phyloP scores from a whole-genome alignment of 1,140 invertebrate species.

The Telenomus remus region DNA sequence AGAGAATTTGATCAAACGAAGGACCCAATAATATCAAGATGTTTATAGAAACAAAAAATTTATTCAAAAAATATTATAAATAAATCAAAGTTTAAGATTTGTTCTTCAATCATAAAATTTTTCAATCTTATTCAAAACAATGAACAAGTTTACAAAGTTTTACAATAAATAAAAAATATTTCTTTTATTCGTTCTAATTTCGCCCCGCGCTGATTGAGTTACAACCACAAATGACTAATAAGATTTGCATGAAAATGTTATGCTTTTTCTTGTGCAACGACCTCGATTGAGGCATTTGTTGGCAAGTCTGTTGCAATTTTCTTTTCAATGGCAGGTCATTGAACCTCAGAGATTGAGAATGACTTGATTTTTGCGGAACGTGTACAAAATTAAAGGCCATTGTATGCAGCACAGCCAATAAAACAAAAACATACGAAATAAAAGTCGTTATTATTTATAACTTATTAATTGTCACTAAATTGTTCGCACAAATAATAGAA shows the following conservation, averaged over 20 bases:
- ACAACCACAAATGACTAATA: conserved; percentile 31
- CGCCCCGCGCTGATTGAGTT: conserved; percentile 1
- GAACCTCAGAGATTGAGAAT: conserved; percentile 32
- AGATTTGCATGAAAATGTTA: conserved; percentile 29
- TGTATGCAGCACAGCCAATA: conserved; percentile 31
- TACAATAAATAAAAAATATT: conserved; percentile 36
- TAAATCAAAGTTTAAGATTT: conserved; percentile 21
- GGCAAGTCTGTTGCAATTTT: conserved; percentile 35
- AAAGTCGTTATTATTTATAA: conserved; percentile 19
- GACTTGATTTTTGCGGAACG: conserved; percentile 30
- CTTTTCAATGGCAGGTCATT: conserved; percentile 37
- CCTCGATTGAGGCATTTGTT: conserved; percentile 28
- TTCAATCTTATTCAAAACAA: conserved; percentile 14
- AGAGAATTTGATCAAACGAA: too few relatives aligned
- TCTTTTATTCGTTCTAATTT: conserved; percentile 24
- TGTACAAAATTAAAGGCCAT: conserved; percentile 34
- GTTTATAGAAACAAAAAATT: conserved; percentile 16
- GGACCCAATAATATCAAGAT: too few relatives aligned
- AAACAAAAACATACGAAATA: conserved; percentile 33
- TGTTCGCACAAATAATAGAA: neutral
- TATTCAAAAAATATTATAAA: conserved; percentile 32
- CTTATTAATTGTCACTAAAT: neutral
- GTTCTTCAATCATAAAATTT: neutral
- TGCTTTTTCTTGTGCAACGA: conserved; percentile 18
- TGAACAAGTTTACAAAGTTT: conserved; percentile 23